Percentiles rank a stretch among this genome's conserved stretches.
Evolutionary conservation across 92 coral and sea anemone species (phyloP).

Genomic region (Chrysogorgia sp.): DNA sequence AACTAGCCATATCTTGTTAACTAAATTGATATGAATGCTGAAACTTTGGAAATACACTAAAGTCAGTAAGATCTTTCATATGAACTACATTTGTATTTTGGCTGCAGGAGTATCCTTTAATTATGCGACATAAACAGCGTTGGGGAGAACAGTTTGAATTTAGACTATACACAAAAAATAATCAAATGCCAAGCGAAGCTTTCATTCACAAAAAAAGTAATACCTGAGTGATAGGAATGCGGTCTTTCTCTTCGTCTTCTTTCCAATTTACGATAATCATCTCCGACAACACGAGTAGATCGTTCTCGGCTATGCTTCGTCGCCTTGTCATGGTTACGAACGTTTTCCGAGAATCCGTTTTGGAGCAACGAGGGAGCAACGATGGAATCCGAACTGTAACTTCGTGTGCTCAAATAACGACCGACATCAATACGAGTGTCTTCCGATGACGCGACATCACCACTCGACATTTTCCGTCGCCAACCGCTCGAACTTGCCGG

Average conservation of each 20-base stretch:
- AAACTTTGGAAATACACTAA: no score
- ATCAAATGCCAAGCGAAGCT: no score
- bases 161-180: background rate
- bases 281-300: background rate
- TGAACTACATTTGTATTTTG: no score
- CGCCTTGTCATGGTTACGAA: constrained; percentile 11
- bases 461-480: constrained; percentile 3
- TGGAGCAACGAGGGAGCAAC: background rate
- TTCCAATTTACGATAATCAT: background rate
- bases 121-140: no score
- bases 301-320: constrained; percentile 19
- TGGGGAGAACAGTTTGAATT: background rate
- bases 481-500: background rate
- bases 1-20: no score
- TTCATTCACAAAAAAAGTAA: background rate
- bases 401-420: background rate
- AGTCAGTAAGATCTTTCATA: no score
- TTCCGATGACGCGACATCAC: constrained; percentile 6
- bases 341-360: background rate
- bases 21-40: no score
- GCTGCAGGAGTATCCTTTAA: no score
- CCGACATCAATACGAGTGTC: constrained; percentile 5
- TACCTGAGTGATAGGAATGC: constrained; percentile 76
- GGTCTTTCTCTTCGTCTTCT: constrained; percentile 54
- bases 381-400: constrained; percentile 22